These are phyloP conservation scores for Eumerus sabulonum DNA, from an alignment of 2,888 invertebrate species.

Conservation along the genomic window DNA sequence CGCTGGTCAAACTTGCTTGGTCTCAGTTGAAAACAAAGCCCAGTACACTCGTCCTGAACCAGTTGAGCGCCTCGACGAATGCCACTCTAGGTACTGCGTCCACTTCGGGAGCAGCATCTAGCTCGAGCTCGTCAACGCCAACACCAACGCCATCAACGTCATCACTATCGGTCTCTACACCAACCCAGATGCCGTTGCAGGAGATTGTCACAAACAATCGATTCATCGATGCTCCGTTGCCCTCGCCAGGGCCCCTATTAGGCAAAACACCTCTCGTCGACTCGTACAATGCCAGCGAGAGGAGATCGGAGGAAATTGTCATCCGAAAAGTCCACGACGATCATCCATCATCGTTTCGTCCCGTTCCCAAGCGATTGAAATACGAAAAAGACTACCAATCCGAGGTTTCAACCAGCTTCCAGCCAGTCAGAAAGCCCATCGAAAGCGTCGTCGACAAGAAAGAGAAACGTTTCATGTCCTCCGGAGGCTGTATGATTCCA, in stretches of 20 bases:
- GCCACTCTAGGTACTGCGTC: constrained; percentile 34
- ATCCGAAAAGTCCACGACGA: constrained; percentile 78
- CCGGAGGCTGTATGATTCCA: constrained; percentile 81
- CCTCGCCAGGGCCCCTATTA: constrained; percentile 90
- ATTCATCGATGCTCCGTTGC: constrained; percentile 83
- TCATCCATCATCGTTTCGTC: constrained; percentile 69
- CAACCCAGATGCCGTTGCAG: constrained; percentile 40
- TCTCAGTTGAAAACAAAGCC: constrained; percentile 80
- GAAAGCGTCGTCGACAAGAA: constrained; percentile 82
- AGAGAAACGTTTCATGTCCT: constrained; percentile 75
- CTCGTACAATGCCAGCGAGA: constrained; percentile 79
- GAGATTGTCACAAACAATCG: constrained; percentile 71
- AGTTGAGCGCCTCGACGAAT: constrained; percentile 71
- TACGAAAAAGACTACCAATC: constrained; percentile 53
- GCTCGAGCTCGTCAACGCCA: constrained; percentile 37
- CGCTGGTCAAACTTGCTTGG: constrained; percentile 78
- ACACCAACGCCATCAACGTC: constrained; percentile 37
- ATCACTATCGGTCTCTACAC: constrained; percentile 7
- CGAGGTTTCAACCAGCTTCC: constrained; percentile 39
- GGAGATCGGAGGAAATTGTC: constrained; percentile 74
- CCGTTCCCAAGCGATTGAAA: constrained; percentile 17
- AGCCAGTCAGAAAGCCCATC: constrained; percentile 15
- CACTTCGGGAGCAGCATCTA: constrained; percentile 13
- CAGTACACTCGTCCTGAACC: constrained; percentile 81
- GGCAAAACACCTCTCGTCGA: constrained; percentile 91